These are phyloP conservation scores for Cheilosia variabilis DNA, from an alignment of 2,888 invertebrate species.

Conservation along the genomic window DNA sequence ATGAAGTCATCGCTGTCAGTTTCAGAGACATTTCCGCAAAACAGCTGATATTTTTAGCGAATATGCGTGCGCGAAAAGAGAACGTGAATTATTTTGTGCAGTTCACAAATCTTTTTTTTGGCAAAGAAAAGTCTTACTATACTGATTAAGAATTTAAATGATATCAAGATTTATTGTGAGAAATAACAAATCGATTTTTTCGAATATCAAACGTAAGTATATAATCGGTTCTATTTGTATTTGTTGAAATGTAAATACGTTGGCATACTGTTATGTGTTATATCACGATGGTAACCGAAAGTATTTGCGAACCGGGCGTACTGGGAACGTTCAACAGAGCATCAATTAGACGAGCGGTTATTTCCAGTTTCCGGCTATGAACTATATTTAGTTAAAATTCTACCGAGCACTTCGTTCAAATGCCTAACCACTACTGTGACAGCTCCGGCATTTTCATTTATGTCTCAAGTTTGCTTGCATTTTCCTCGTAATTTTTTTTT, in stretches of 20 bases:
- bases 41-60: conserved; percentile 48
- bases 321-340: background rate
- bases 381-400: conserved; percentile 12
- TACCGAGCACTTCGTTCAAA: conserved; percentile 22
- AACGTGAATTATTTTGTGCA: conserved; percentile 1
- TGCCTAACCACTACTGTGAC: conserved; percentile 43
- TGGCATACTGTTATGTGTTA: background rate
- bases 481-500: background rate
- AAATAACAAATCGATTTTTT: conserved; percentile 55
- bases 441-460: conserved; percentile 27
- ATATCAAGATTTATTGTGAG: conserved; percentile 33
- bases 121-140: background rate
- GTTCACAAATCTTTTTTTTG: background rate
- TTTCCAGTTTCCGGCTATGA: conserved; percentile 10
- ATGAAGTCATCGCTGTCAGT: conserved; percentile 49
- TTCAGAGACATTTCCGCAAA: conserved; percentile 66
- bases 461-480: conserved; percentile 25
- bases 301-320: background rate
- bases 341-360: conserved; percentile 23
- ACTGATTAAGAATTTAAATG: conserved; percentile 39
- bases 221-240: conserved; percentile 14
- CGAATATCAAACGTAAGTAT: conserved; percentile 56
- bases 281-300: conserved; percentile 10
- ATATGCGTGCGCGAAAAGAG: conserved; percentile 29
- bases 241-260: background rate